phyloP scores from a whole-genome alignment of 2,888 invertebrate genomes.

The Augiades crinisus region DNA sequence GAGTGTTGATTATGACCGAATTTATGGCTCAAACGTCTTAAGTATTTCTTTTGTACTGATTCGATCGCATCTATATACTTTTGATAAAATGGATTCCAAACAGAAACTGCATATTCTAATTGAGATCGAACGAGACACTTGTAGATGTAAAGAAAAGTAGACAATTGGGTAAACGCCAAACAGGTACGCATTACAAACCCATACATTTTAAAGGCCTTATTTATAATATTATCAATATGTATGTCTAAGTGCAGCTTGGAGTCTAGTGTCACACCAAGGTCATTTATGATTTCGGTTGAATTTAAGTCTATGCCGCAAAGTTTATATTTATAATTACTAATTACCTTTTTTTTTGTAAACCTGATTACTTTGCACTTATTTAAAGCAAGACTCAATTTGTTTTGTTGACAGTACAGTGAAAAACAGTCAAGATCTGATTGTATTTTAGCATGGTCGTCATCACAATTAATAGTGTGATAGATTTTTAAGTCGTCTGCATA shows the following conservation, averaged over 20 bases:
- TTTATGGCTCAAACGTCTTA: slow-evolving; percentile 10
- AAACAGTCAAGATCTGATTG: slow-evolving; percentile 8
- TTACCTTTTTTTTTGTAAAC: slow-evolving; percentile 9
- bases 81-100: slow-evolving; percentile 25
- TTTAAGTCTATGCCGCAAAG: neutral
- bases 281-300: slow-evolving; percentile 5
- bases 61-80: slow-evolving; percentile 18
- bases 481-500: slow-evolving; percentile 20
- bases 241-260: slow-evolving; percentile 26
- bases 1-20: neutral
- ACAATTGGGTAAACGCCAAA: slow-evolving; percentile 14
- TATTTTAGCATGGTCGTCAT: neutral
- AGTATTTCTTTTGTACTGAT: slow-evolving; percentile 17
- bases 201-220: slow-evolving; percentile 28
- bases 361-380: slow-evolving; percentile 13
- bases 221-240: slow-evolving; percentile 27
- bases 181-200: slow-evolving; percentile 28
- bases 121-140: slow-evolving; percentile 27
- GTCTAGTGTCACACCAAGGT: slow-evolving; percentile 28
- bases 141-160: slow-evolving; percentile 20
- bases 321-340: neutral
- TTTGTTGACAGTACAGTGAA: neutral
- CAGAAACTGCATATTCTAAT: slow-evolving; percentile 24
- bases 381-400: slow-evolving; percentile 4
- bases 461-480: neutral